Conservation (phyloP, 2,797 vertebrate species). For the Aphelocoma californica region DNA sequence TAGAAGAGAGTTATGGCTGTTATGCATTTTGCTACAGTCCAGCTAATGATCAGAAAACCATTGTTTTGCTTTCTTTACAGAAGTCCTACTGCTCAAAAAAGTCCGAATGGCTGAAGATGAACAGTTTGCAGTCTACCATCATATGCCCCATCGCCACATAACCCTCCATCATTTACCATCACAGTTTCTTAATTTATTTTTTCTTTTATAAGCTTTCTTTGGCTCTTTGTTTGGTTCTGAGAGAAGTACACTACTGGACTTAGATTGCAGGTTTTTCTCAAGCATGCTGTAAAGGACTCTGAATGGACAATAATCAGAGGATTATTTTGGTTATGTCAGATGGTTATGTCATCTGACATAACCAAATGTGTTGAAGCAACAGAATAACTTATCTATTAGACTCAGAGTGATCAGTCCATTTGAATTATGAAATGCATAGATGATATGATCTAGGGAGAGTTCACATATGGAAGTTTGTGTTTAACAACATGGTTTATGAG, state of each 20-base stretch:
- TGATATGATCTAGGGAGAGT: background rate
- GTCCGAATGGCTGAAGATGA: background rate
- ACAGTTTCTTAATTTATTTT: background rate
- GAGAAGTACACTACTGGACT: background rate
- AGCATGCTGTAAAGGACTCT: background rate
- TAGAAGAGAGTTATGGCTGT: slow-evolving; percentile 40
- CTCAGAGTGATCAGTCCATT: background rate
- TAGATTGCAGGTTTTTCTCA: background rate
- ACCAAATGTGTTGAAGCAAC: background rate
- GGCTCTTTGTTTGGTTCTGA: background rate
- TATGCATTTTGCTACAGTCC: slow-evolving; percentile 26
- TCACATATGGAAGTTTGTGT: background rate
- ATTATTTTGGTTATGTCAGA: background rate
- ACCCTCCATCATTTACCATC: background rate
- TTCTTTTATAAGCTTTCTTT: background rate
- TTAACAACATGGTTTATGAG: background rate
- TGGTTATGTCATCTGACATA: too few species aligned
- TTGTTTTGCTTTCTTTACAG: background rate
- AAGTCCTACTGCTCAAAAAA: background rate
- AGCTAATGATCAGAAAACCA: slow-evolving; percentile 29
- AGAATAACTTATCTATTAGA: background rate
- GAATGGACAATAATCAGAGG: background rate
- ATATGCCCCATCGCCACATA: background rate
- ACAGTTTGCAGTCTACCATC: background rate
- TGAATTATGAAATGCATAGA: background rate